Conservation (phyloP, 2,888 invertebrate genomes). For the Lochmaea capreae region DNA sequence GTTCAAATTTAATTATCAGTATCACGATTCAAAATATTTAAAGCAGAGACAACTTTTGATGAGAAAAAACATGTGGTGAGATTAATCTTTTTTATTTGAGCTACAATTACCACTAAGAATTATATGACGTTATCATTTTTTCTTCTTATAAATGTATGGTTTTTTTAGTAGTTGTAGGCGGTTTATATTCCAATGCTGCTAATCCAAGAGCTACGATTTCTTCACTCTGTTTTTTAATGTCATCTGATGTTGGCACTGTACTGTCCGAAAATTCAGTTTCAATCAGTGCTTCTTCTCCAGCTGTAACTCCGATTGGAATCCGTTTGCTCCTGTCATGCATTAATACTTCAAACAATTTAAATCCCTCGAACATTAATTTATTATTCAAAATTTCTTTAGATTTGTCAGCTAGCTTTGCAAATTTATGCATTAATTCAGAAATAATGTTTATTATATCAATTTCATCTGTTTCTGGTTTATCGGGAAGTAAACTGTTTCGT, state of each 20-base stretch:
- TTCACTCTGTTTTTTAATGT: slow-evolving; percentile 56
- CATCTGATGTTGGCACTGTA: slow-evolving; percentile 53
- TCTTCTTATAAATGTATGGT: slow-evolving; percentile 36
- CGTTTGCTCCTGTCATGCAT: slow-evolving; percentile 52
- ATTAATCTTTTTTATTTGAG: not conserved
- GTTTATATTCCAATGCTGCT: slow-evolving; percentile 50
- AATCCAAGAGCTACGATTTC: slow-evolving; percentile 56
- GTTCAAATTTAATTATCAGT: no score
- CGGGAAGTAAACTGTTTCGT: not conserved
- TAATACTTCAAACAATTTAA: slow-evolving; percentile 52
- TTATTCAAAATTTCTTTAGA: slow-evolving; percentile 46
- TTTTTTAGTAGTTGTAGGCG: slow-evolving; percentile 38
- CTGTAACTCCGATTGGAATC: slow-evolving; percentile 41
- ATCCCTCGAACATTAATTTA: slow-evolving; percentile 49
- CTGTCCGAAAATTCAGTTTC: slow-evolving; percentile 52
- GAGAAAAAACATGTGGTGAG: no score
- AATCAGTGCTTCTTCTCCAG: slow-evolving; percentile 55
- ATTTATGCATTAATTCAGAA: slow-evolving; percentile 48
- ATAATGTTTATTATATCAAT: slow-evolving; percentile 54
- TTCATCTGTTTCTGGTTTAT: slow-evolving; percentile 51
- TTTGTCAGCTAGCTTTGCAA: slow-evolving; percentile 45
- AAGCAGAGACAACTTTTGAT: no score
- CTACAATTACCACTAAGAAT: not conserved
- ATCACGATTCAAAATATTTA: no score
- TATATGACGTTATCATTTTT: not conserved